A percentile compares a stretch with the other conserved stretches of the same genome.
These are phyloP conservation scores for Muntiacus reevesi DNA, from an alignment of 2,113 vertebrate species.

Conservation along the genomic window DNA sequence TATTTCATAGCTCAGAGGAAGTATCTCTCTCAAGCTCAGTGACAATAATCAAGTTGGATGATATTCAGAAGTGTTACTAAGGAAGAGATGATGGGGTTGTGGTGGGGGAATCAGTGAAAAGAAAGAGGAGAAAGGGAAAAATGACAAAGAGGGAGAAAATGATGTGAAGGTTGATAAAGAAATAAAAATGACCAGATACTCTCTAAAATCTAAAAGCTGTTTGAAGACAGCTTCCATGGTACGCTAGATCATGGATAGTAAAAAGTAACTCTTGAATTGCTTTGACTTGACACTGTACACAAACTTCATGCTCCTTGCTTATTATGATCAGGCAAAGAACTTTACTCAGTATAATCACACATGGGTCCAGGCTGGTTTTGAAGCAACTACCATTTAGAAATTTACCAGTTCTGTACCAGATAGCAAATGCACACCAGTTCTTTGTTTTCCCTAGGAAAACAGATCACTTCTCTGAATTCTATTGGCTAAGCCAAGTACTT, in stretches of 20 bases:
- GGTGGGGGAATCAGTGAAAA: background rate
- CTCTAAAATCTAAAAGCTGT: background rate
- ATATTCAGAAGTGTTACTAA: background rate
- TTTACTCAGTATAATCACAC: background rate
- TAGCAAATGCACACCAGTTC: background rate
- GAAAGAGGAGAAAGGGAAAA: background rate
- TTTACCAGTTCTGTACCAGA: background rate
- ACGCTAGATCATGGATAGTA: background rate
- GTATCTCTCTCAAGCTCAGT: background rate
- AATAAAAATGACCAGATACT: background rate
- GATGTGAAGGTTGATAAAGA: background rate
- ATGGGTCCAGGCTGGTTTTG: background rate
- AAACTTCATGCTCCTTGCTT: accelerated
- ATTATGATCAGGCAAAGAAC: background rate
- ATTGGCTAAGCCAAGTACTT: background rate
- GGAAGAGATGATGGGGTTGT: background rate
- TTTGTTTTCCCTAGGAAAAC: background rate
- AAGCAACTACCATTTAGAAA: background rate
- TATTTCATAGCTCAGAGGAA: background rate
- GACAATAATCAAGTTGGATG: background rate
- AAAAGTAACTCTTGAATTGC: background rate
- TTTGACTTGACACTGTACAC: background rate
- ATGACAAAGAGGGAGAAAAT: background rate
- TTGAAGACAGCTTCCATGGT: background rate
- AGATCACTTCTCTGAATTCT: background rate